Evolutionary conservation across 2,888 invertebrate genomes (phyloP), one percentile per base, ranked within the genome.

Genomic region (Cancer borealis): DNA sequence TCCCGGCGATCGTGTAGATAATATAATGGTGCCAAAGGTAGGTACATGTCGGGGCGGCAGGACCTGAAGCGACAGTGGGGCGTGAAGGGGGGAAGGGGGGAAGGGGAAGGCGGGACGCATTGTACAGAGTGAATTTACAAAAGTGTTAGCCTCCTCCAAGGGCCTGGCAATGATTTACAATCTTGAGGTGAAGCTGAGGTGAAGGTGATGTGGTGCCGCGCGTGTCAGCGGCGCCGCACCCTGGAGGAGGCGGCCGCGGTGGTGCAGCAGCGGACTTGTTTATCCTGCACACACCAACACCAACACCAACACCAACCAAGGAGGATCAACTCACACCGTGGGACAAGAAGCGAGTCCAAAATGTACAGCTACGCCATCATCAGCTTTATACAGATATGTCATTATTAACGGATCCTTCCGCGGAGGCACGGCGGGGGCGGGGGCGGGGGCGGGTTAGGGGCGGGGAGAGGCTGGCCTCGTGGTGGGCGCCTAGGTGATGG

Each of bases 61-160:
- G 39, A 39, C 39, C 39, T 39, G 54, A 10, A 17, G 54, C 17
- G 54, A 10, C 54, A 54, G 54, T 30, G 30, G 79, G 79, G 79
- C 3, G 30, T 1, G 30, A 21, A 8, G 30, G 30, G 30, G 79
- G 2, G 14, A 12, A 14, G 26, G 79, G 79, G 79, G 3, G 30
- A 8, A 8, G 79, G 30, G 26, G 30, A 21, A 8, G 12, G 79
- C 46, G 88, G 92, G 94, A 88, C 88, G 92, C 92, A 94, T 94
- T 94, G 94, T 94, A 94, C 94, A 94, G 92, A 94, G 90, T 94
- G 91, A 94, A 92, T 94, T 92, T 94, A 94, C 94, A 94, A 92
- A 92, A 94, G 79, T 49, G 92, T 47, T 46, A 79, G 49, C 88
- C 91, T 92, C 60, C 94, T 91, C 73, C 84, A 89, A 6, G 79